Evolutionary conservation across 2,797 vertebrate genomes (phyloP).

Genomic region (Scolopax rusticola): DNA sequence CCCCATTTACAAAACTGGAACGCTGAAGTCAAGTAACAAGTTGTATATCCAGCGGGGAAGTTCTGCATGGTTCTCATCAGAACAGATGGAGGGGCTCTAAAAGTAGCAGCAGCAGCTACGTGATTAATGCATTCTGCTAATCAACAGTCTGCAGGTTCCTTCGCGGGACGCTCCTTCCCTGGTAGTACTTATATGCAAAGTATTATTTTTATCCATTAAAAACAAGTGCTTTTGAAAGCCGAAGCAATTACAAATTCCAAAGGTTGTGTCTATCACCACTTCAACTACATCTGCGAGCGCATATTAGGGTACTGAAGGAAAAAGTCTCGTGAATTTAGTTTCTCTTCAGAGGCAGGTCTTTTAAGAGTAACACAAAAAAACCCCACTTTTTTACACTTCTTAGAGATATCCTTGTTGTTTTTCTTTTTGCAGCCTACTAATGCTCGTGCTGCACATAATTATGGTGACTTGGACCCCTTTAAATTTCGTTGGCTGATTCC

Average conservation of each 20-base stretch:
- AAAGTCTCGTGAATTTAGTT: background rate
- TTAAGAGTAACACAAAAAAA: background rate
- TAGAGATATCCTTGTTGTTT: background rate
- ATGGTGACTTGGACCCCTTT: constrained; percentile 91
- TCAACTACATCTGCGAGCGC: background rate
- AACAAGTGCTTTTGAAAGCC: constrained; percentile 8
- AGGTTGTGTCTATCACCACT: background rate
- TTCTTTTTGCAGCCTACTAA: constrained; percentile 78
- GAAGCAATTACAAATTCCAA: background rate
- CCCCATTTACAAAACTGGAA: background rate
- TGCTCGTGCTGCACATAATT: constrained; percentile 83
- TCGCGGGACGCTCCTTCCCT: background rate
- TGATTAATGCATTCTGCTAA: constrained; percentile 1
- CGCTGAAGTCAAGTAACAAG: background rate
- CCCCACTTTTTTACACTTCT: background rate
- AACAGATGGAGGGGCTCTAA: background rate
- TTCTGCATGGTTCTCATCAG: background rate
- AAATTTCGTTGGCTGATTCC: constrained; percentile 98
- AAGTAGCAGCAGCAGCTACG: background rate
- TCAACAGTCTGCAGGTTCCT: background rate
- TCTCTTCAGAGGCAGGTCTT: constrained; percentile 15
- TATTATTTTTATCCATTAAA: constrained; percentile 24
- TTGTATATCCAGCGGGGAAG: background rate
- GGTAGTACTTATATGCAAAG: background rate
- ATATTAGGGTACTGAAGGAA: background rate